Conservation (phyloP, 2,797 vertebrate species). For the Streptopelia turtur region DNA sequence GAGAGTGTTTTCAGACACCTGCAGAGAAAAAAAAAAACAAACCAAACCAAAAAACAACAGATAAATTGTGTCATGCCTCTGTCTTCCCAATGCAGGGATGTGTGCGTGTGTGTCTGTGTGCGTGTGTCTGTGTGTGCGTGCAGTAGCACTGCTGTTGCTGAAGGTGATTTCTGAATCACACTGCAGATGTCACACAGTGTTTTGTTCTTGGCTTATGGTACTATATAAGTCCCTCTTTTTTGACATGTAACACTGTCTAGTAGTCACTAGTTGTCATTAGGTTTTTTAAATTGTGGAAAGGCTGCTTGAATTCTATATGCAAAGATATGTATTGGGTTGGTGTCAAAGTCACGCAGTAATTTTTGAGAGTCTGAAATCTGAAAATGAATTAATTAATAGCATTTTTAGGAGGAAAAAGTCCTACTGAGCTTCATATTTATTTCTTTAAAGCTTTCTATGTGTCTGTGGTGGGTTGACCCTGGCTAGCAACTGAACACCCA, state of each 20-base stretch:
- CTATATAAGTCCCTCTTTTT: background rate
- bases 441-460: background rate
- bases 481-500: background rate
- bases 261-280: background rate
- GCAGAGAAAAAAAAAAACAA: background rate
- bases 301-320: background rate
- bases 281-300: background rate
- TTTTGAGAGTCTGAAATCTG: background rate
- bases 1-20: background rate
- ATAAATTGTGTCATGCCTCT: background rate
- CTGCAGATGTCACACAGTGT: background rate
- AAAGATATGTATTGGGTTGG: background rate
- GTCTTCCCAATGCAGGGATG: background rate
- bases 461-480: background rate
- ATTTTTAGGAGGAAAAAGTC: background rate
- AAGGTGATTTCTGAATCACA: background rate
- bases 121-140: background rate
- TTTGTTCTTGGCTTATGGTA: background rate
- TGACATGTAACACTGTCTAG: background rate
- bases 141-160: background rate
- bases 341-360: background rate
- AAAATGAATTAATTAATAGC: background rate
- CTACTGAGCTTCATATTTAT: background rate
- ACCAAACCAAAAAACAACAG: background rate
- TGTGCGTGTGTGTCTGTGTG: no score